These are phyloP conservation scores for Lasioglossum baleicum DNA, from an alignment of 1,140 invertebrate species.

Conservation along the genomic window DNA sequence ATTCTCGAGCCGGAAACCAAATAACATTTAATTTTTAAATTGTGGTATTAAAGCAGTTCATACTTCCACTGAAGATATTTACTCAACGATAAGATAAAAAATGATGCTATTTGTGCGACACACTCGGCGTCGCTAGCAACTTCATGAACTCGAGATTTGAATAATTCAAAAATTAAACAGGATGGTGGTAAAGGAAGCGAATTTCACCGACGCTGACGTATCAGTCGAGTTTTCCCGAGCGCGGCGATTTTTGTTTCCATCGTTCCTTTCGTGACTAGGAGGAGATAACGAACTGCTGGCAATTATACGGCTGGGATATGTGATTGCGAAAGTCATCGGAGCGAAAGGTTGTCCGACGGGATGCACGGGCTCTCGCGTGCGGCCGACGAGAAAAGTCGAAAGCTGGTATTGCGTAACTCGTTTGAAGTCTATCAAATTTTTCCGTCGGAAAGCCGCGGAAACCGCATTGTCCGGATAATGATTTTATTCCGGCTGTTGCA, in stretches of 20 bases:
- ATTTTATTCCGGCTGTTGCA: conserved; percentile 11
- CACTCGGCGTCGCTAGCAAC: too few relatives aligned
- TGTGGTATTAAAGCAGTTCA: too few relatives aligned
- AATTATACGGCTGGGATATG: conserved; percentile 2
- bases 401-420: conserved; percentile 6
- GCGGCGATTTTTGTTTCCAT: background rate
- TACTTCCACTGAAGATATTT: too few relatives aligned
- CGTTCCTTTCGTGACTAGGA: background rate
- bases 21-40: too few relatives aligned
- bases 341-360: conserved; percentile 16
- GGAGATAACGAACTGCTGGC: background rate
- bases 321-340: conserved; percentile 14
- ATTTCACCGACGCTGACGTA: background rate
- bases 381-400: conserved; percentile 11
- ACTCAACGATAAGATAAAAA: too few relatives aligned
- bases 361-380: conserved; percentile 1
- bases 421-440: conserved; percentile 17
- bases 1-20: too few relatives aligned
- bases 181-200: too few relatives aligned
- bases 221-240: background rate
- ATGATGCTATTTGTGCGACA: too few relatives aligned
- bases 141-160: too few relatives aligned
- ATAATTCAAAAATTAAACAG: too few relatives aligned
- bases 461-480: conserved; percentile 29
- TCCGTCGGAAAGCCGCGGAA: background rate